Conservation (phyloP, 2,113 vertebrate genomes). For the Ammodytes dubius region DNA sequence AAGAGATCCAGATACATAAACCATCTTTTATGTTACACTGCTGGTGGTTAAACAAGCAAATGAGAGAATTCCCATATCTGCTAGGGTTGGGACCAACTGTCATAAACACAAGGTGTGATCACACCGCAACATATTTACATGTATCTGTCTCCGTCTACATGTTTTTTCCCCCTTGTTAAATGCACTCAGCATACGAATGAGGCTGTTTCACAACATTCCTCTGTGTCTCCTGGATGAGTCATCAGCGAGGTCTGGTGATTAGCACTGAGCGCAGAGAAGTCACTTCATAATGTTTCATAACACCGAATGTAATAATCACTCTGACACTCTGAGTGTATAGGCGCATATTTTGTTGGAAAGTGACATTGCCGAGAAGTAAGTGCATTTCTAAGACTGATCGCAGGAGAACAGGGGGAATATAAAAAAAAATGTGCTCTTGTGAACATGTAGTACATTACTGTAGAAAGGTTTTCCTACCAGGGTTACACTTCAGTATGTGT, state of each 20-base stretch:
- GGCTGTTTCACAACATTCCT: constrained; percentile 4
- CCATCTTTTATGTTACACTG: not conserved
- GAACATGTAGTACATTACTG: not conserved
- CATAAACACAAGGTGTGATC: constrained; percentile 13
- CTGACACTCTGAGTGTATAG: constrained; percentile 10
- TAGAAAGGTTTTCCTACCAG: not conserved
- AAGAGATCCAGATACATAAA: not conserved
- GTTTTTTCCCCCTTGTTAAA: not conserved
- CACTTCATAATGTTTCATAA: constrained; percentile 28
- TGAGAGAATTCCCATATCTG: not conserved
- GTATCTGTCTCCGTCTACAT: not conserved
- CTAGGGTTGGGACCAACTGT: not conserved
- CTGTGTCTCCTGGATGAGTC: not conserved
- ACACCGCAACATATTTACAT: too few relatives aligned
- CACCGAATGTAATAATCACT: constrained; percentile 31
- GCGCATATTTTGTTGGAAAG: not conserved
- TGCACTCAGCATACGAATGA: constrained; percentile 22
- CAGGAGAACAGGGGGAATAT: not conserved
- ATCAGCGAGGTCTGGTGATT: constrained; percentile 39
- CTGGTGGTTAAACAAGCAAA: not conserved
- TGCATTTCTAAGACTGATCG: not conserved
- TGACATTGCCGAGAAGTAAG: not conserved
- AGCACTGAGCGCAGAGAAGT: constrained; percentile 19
- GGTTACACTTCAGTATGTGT: not conserved
- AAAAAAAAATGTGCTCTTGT: not conserved